These are phyloP conservation scores for Paramormyrops kingsleyae DNA, from an alignment of 2,113 vertebrate genomes.

Conservation along the genomic window DNA sequence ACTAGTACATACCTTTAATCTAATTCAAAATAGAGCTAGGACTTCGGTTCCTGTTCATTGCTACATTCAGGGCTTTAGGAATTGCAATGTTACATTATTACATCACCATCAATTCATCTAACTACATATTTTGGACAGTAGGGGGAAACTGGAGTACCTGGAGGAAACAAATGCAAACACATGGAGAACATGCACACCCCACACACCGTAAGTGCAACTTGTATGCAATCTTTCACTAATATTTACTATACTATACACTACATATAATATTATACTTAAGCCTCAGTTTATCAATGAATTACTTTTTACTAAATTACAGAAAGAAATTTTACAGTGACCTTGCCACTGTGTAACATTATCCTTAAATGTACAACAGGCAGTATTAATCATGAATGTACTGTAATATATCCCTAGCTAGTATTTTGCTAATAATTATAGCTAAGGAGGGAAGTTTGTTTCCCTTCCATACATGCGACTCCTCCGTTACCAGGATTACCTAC, in stretches of 20 bases:
- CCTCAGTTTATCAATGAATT: neutral
- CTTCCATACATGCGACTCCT: neutral
- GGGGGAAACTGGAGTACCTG: neutral
- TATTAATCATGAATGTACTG: neutral
- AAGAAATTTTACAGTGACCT: neutral
- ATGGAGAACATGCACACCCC: neutral
- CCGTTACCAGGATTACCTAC: neutral
- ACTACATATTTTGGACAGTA: neutral
- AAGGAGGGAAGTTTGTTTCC: neutral
- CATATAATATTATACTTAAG: neutral
- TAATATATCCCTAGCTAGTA: neutral
- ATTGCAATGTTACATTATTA: neutral
- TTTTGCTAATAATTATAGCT: neutral
- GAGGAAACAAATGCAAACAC: neutral
- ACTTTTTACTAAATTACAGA: neutral
- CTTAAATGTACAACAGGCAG: neutral
- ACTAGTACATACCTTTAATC: neutral
- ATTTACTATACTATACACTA: neutral
- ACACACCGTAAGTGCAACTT: neutral
- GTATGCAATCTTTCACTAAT: neutral
- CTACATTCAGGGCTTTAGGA: neutral
- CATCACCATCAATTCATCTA: neutral
- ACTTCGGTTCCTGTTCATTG: neutral
- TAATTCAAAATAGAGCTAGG: neutral
- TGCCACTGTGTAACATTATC: neutral